These are phyloP conservation scores for Epinotia ramella DNA, from an alignment of 2,888 invertebrate genomes.

Conservation along the genomic window DNA sequence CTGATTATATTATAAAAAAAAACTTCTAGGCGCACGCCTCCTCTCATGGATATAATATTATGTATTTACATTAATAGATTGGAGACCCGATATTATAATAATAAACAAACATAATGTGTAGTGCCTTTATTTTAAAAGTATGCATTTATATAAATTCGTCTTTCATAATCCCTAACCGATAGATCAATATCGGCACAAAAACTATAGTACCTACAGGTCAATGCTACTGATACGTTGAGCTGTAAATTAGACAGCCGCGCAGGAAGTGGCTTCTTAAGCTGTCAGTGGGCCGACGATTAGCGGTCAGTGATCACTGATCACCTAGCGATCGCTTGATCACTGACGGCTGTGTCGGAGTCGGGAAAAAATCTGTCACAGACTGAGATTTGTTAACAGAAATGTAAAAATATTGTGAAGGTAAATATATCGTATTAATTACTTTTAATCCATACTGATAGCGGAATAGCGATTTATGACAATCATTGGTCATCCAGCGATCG, in stretches of 20 bases:
- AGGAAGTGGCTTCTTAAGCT: conserved; percentile 83
- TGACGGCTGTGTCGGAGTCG: conserved; percentile 64
- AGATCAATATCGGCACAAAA: conserved; percentile 55
- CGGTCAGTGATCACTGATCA: conserved; percentile 74
- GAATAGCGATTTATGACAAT: no score
- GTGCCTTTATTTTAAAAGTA: not conserved
- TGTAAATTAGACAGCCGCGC: conserved; percentile 81
- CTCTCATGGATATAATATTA: no score
- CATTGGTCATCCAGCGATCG: no score
- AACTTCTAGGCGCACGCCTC: no score
- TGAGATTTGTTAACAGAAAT: conserved; percentile 35
- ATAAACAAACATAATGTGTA: no score
- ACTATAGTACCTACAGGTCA: conserved; percentile 51
- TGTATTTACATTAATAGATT: no score
- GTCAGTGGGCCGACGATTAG: conserved; percentile 80
- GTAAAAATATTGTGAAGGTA: not conserved
- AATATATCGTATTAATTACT: not conserved
- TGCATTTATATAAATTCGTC: not conserved
- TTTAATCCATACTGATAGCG: no score
- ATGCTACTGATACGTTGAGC: conserved; percentile 63
- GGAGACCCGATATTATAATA: no score
- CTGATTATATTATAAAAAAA: no score
- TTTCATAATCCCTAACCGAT: not conserved
- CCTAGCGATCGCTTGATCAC: conserved; percentile 73
- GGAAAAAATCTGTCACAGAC: conserved; percentile 66